Percentiles rank a stretch among this genome's conserved stretches.
These are phyloP conservation scores for Linepithema humile DNA, from an alignment of 1,140 invertebrate genomes.

Conservation along the genomic window DNA sequence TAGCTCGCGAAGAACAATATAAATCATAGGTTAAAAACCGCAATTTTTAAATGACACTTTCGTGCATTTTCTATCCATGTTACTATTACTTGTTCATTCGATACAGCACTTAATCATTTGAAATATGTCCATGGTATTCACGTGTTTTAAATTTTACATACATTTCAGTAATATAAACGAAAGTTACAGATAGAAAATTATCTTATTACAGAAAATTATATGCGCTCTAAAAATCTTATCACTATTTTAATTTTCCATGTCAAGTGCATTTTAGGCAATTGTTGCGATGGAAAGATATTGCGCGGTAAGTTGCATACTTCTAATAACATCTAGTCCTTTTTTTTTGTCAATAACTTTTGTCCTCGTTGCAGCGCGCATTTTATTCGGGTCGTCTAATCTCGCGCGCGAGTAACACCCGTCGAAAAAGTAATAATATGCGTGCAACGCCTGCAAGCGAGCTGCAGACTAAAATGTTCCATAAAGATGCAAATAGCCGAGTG, in stretches of 20 bases:
- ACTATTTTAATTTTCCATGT: not conserved
- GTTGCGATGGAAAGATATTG: not conserved
- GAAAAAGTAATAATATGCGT: conserved; percentile 54
- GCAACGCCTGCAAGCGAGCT: conserved; percentile 33
- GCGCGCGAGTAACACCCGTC: conserved; percentile 40
- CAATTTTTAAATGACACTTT: not conserved
- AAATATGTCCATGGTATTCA: not conserved
- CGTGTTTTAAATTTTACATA: not conserved
- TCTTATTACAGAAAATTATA: too few species aligned
- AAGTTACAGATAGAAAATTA: too few species aligned
- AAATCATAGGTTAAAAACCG: not conserved
- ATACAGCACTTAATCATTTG: not conserved
- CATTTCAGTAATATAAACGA: not conserved
- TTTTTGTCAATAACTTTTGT: conserved; percentile 13
- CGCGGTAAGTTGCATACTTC: not conserved
- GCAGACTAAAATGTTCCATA: conserved; percentile 62
- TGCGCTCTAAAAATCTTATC: not conserved
- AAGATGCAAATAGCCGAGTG: conserved; percentile 71
- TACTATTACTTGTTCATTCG: not conserved
- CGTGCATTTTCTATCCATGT: not conserved
- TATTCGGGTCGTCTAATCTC: conserved; percentile 54
- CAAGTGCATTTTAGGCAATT: not conserved
- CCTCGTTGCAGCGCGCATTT: not conserved
- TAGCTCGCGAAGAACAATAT: not conserved
- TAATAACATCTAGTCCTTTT: too few species aligned